Percentiles rank a stretch among this genome's conserved stretches.
phyloP scores from a whole-genome alignment of 2,888 invertebrate species.

The Halictus quadricinctus region DNA sequence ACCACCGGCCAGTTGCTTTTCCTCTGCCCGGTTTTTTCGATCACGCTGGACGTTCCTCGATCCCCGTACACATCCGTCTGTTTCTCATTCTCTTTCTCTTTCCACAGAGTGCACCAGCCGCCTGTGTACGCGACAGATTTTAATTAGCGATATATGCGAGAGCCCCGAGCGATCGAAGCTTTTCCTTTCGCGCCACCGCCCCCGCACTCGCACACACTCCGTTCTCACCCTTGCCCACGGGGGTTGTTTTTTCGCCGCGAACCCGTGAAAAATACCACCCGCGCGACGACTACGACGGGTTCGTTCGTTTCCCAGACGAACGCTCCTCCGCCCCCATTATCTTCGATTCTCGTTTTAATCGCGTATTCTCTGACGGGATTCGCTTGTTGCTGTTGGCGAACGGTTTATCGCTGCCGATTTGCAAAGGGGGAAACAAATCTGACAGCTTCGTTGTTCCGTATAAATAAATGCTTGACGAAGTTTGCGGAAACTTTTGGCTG shows the following conservation, averaged over 20 bases:
- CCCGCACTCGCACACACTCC: neutral
- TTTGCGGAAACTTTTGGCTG: neutral
- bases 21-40: conserved; percentile 42
- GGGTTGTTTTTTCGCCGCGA: neutral
- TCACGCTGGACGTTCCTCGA: conserved; percentile 18
- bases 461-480: neutral
- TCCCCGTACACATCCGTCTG: neutral
- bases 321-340: conserved; percentile 5
- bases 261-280: conserved; percentile 24
- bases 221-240: neutral
- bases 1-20: neutral
- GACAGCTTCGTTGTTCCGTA: neutral
- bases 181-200: neutral
- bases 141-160: conserved; percentile 67
- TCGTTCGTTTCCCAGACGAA: neutral
- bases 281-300: neutral
- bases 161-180: conserved; percentile 20
- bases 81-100: neutral
- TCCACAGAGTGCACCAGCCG: neutral
- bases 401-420: neutral
- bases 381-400: neutral
- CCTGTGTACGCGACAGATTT: conserved; percentile 63
- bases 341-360: conserved; percentile 37
- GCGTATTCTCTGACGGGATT: neutral
- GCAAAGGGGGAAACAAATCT: neutral